Percentiles rank a stretch among this genome's conserved stretches.
Conservation (phyloP, 2,113 vertebrate species). For the Rana temporaria region DNA sequence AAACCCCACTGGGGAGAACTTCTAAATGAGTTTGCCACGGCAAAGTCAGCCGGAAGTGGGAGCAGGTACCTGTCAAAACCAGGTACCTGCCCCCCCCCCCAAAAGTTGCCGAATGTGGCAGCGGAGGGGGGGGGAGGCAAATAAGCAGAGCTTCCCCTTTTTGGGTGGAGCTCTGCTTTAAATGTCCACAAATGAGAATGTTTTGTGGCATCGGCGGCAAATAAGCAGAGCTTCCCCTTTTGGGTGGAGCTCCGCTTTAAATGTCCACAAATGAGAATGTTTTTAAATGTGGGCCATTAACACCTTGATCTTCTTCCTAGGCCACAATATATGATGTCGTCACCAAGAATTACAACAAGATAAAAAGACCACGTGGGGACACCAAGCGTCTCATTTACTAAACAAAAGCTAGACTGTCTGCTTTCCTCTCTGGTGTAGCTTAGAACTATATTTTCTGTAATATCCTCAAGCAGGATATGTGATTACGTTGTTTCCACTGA, state of each 20-base stretch:
- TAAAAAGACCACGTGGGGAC: slow-evolving; percentile 88
- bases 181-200: no score
- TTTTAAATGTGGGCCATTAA: not conserved
- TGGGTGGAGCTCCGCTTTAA: not conserved
- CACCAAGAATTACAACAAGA: slow-evolving; percentile 89
- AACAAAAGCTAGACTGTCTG: slow-evolving; percentile 42
- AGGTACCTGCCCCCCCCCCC: no score
- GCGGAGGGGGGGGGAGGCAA: no score
- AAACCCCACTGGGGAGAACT: no score
- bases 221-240: no score
- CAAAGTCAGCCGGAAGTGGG: no score
- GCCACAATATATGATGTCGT: slow-evolving; percentile 86
- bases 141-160: no score
- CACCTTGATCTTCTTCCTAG: slow-evolving; percentile 62
- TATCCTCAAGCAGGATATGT: not conserved
- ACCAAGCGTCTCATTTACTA: slow-evolving; percentile 89
- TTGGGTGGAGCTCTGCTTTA: no score
- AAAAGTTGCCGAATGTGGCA: no score
- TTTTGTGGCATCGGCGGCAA: no score
- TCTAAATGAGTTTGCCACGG: no score
- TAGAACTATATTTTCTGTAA: not conserved
- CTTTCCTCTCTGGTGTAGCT: not conserved
- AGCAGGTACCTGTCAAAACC: no score
- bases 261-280: not conserved
- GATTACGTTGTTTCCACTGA: not conserved